Evolutionary conservation across 2,888 invertebrate genomes (phyloP).

Genomic region (Drosophila lacicola): DNA sequence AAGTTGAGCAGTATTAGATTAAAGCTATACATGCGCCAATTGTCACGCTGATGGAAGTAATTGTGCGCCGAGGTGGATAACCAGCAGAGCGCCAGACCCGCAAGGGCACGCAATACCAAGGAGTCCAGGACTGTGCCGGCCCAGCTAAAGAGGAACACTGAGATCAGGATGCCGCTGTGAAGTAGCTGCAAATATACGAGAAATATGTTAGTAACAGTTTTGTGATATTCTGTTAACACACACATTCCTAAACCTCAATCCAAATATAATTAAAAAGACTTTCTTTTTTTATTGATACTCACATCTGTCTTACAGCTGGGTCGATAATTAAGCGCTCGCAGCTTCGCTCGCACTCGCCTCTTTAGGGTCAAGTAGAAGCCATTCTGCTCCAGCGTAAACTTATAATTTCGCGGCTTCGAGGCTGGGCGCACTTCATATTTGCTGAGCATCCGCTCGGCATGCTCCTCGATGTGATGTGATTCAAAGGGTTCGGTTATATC

Average conservation of each 20-base stretch:
- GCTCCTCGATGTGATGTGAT: conserved; percentile 88
- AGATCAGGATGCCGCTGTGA: conserved; percentile 58
- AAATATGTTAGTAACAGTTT: neutral
- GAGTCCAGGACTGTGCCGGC: conserved; percentile 75
- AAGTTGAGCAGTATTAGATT: conserved; percentile 88
- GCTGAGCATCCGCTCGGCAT: conserved; percentile 87
- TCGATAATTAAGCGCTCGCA: conserved; percentile 86
- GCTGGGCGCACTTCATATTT: conserved; percentile 89
- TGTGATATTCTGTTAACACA: too few species aligned
- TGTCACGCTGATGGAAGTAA: conserved; percentile 90
- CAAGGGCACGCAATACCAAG: conserved; percentile 79
- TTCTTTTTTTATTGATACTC: conserved; percentile 21
- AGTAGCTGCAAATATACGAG: conserved; percentile 52
- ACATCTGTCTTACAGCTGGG: conserved; percentile 73
- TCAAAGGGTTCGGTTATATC: conserved; percentile 93
- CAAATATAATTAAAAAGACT: too few species aligned
- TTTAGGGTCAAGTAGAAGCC: conserved; percentile 91
- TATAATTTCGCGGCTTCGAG: conserved; percentile 87
- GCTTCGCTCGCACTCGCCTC: conserved; percentile 86
- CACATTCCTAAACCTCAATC: too few species aligned
- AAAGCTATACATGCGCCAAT: conserved; percentile 91
- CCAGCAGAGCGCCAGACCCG: conserved; percentile 87
- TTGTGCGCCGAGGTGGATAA: conserved; percentile 89
- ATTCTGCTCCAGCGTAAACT: conserved; percentile 89
- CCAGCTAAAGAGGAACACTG: conserved; percentile 75